A percentile compares a stretch with the other conserved stretches of the same genome.
phyloP scores from a whole-genome alignment of 2,797 vertebrate species.

The Galago senegalensis region DNA sequence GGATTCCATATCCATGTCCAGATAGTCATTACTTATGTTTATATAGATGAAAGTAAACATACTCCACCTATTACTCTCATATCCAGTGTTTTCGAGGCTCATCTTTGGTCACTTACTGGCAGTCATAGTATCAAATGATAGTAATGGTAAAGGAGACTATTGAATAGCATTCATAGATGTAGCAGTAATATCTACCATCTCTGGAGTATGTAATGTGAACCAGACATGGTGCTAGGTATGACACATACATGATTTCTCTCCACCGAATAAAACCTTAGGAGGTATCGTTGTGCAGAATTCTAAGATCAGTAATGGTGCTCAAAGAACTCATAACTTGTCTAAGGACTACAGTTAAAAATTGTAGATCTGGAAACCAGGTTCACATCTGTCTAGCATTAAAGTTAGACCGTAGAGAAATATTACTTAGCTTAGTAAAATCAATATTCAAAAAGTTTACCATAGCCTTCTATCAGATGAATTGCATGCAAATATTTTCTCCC shows the following conservation, averaged over 20 bases:
- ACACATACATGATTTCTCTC: background rate
- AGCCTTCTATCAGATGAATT: background rate
- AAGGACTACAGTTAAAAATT: background rate
- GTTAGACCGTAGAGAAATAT: background rate
- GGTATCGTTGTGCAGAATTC: background rate
- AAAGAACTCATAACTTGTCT: slow-evolving; percentile 27
- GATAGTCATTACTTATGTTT: background rate
- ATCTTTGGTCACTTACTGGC: background rate
- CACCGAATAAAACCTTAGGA: background rate
- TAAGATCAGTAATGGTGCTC: slow-evolving; percentile 3
- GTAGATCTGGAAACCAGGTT: background rate
- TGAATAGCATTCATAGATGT: background rate
- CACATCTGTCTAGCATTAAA: slow-evolving; percentile 35
- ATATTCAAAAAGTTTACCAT: background rate
- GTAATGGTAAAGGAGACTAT: background rate
- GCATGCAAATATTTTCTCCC: too few relatives aligned
- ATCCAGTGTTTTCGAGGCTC: background rate
- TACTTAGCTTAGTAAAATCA: slow-evolving; percentile 27
- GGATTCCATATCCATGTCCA: slow-evolving; percentile 34
- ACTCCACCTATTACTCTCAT: background rate
- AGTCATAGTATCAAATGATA: background rate
- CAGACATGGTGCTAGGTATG: background rate
- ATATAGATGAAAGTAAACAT: slow-evolving; percentile 29
- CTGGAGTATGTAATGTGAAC: background rate
- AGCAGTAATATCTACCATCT: background rate